A percentile compares a stretch with the other conserved stretches of the same genome.
Evolutionary conservation across 2,113 vertebrate genomes (phyloP).

Genomic region (Amphiprion percula): DNA sequence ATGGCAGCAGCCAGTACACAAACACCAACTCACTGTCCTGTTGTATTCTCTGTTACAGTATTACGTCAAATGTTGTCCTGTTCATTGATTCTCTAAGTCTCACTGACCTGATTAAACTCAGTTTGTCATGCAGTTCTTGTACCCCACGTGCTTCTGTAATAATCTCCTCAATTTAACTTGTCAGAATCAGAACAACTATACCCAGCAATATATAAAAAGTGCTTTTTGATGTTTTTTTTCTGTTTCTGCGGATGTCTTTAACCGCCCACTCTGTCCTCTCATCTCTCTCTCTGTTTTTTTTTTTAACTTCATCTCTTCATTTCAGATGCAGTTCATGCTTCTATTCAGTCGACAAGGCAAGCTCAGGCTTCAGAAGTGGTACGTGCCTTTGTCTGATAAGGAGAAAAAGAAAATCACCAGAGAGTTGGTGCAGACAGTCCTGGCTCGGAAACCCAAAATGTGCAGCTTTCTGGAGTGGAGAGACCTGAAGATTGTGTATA

Average conservation of each 20-base stretch:
- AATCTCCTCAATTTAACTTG: conserved; percentile 4
- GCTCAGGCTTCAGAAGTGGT: conserved; percentile 98
- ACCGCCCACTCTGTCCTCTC: conserved; percentile 29
- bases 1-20: conserved; percentile 12
- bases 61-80: not conserved
- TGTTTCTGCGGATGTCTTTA: conserved; percentile 21
- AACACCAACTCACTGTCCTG: not conserved
- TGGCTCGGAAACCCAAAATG: conserved; percentile 98
- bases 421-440: conserved; percentile 96
- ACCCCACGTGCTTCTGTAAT: not conserved
- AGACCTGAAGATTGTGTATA: conserved; percentile 92
- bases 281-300: conserved; percentile 8
- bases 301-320: conserved; percentile 23
- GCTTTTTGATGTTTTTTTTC: conserved; percentile 3
- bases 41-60: not conserved
- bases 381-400: conserved; percentile 97
- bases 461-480: conserved; percentile 98
- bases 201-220: not conserved
- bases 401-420: conserved; percentile 99
- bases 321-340: conserved; percentile 99
- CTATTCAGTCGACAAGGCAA: conserved; percentile 98
- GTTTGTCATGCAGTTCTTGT: not conserved
- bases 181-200: not conserved
- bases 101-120: not conserved
- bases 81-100: not conserved